Conservation (phyloP, 2,113 vertebrate species). For the Penelope pileata region DNA sequence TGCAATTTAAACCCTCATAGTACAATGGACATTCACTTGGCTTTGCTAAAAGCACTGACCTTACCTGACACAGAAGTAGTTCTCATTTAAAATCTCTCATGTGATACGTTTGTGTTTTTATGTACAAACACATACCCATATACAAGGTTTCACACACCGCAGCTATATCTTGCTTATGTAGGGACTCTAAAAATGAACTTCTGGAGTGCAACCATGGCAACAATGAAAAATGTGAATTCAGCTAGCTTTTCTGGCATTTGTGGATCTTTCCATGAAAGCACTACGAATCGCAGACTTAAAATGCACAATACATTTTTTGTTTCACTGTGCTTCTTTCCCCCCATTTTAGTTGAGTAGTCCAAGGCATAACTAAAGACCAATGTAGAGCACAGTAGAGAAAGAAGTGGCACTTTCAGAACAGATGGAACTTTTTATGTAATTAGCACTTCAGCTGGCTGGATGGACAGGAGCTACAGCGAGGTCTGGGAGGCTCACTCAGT, state of each 20-base stretch:
- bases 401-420: neutral
- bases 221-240: neutral
- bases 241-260: neutral
- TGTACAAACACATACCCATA: neutral
- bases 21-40: neutral
- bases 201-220: neutral
- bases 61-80: neutral
- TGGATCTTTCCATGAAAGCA: neutral
- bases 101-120: neutral
- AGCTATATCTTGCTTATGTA: neutral
- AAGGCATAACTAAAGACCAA: neutral
- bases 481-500: neutral
- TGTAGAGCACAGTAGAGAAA: neutral
- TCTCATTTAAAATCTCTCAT: neutral
- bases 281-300: neutral
- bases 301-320: neutral
- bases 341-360: neutral
- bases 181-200: neutral
- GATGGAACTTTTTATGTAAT: neutral
- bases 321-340: neutral
- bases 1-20: neutral
- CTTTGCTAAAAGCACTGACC: neutral
- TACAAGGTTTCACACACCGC: neutral
- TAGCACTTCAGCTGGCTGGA: neutral
- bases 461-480: neutral